Evolutionary conservation across 2,888 invertebrate species (phyloP), one percentile per base, ranked within the genome.

Genomic region (Drosophila quinaria): DNA sequence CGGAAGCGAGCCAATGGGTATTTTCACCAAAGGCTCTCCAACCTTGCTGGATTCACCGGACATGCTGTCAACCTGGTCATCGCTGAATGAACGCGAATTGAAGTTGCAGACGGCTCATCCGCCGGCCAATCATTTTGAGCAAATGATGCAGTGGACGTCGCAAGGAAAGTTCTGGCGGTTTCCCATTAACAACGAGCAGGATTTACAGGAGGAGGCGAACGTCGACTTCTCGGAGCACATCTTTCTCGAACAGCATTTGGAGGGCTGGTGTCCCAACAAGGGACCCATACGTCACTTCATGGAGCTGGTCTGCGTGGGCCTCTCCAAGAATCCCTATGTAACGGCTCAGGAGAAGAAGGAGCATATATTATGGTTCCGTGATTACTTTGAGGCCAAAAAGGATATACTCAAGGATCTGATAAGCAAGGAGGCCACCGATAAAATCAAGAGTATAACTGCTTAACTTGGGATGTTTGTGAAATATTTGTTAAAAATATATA

Each of bases 111-210:
- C 95, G 0, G 94, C 95, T 0, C 96, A 96, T 91, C 96, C 97
- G 0, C 97, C 98, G 0, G 92, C 94, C 9, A 99, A 99, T 93
- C 96, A 96, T 89, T 98, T 97, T 92, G 96, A 99, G 92, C 97
- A 99, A 93, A 96, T 98, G 95, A 96, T 97, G 50, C 91, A 95
- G 56, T 98, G 98, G 98, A 99, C 99, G 0, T 95, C 98, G 61
- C 95, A 98, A 92, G 98, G 98, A 44, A 98, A 98, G 93, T 92
- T 99, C 13, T 99, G 99, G 99, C 95, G 96, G 78, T 99, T 98
- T 92, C 99, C 99, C 1, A 98, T 99, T 72, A 95, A 99, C 92
- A 99, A 99, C 94, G 99, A 99, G 93, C 97, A 97, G 94, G 98
- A 95, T 58, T 91, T 96, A 90, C 93, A 93, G 71, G 95, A 95